A percentile compares a stretch with the other conserved stretches of the same genome.
phyloP scores from a whole-genome alignment of 2,797 vertebrate genomes.

The Microctenopoma steveboyesi region DNA sequence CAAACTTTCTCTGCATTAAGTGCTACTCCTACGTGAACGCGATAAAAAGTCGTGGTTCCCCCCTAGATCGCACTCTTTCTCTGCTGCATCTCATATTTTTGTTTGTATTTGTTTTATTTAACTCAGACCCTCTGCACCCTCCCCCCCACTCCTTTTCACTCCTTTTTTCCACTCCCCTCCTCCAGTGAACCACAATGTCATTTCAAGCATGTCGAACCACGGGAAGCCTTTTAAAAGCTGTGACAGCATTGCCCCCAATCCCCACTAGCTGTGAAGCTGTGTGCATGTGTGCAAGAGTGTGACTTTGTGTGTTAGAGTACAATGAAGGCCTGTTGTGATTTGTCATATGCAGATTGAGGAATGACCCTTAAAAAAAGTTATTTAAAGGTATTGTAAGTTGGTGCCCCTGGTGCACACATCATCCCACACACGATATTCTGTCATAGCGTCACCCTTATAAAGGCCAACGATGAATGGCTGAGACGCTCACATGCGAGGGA shows the following conservation, averaged over 20 bases:
- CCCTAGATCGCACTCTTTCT: conserved; percentile 1
- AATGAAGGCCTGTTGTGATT: conserved; percentile 39
- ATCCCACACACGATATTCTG: conserved; percentile 31
- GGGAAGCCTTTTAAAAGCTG: conserved; percentile 76
- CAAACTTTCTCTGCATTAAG: neutral
- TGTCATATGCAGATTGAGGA: conserved; percentile 48
- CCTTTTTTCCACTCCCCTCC: conserved; percentile 45
- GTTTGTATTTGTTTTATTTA: conserved; percentile 5
- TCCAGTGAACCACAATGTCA: conserved; percentile 79
- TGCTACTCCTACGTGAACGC: neutral
- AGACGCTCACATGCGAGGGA: conserved; percentile 52
- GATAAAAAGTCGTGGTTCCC: neutral
- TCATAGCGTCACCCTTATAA: conserved; percentile 63
- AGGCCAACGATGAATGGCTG: conserved; percentile 69
- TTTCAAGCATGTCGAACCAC: conserved; percentile 84
- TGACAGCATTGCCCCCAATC: conserved; percentile 76
- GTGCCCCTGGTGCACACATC: conserved; percentile 1
- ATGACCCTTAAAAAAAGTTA: conserved; percentile 53
- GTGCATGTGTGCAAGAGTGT: conserved; percentile 25
- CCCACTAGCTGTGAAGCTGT: conserved; percentile 60
- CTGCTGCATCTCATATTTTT: neutral
- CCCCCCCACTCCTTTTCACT: conserved; percentile 9
- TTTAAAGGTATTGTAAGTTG: conserved; percentile 40
- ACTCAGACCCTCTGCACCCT: conserved; percentile 17
- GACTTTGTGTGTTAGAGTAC: conserved; percentile 21